Conservation (phyloP, 2,113 vertebrate species). For the Dolichotis patagonum region DNA sequence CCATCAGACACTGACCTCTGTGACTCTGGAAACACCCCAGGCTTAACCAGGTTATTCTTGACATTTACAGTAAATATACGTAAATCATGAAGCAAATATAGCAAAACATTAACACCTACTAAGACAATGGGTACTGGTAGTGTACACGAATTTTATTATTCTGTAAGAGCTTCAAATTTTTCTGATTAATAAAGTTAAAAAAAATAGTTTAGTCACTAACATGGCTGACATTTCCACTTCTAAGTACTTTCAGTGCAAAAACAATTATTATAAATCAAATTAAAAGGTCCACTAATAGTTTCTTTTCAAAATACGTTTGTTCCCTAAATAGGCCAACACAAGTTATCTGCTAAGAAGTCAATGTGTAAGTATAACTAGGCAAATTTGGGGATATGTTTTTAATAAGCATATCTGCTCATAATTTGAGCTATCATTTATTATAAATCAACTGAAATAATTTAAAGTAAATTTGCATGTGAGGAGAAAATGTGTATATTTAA, state of each 20-base stretch:
- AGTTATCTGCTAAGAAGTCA: slow-evolving; percentile 12
- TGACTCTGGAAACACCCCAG: not conserved
- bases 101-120: not conserved
- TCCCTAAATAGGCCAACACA: not conserved
- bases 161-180: not conserved
- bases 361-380: not conserved
- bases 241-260: not conserved
- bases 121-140: not conserved
- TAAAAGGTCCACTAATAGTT: not conserved
- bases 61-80: not conserved
- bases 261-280: slow-evolving; percentile 4
- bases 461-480: slow-evolving; percentile 36
- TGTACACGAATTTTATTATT: not conserved
- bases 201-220: not conserved
- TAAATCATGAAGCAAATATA: not conserved
- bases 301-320: slow-evolving; percentile 48
- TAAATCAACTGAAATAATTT: slow-evolving; percentile 41
- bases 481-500: not conserved
- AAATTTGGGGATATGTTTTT: slow-evolving; percentile 19
- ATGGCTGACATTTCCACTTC: not conserved
- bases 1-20: not conserved
- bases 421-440: slow-evolving; percentile 33
- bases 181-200: slow-evolving; percentile 30
- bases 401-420: slow-evolving; percentile 11
- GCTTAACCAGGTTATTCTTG: not conserved